A percentile compares a stretch with the other conserved stretches of the same genome.
phyloP scores from a whole-genome alignment of 1,140 invertebrate species.

The Colletes latitarsis region DNA sequence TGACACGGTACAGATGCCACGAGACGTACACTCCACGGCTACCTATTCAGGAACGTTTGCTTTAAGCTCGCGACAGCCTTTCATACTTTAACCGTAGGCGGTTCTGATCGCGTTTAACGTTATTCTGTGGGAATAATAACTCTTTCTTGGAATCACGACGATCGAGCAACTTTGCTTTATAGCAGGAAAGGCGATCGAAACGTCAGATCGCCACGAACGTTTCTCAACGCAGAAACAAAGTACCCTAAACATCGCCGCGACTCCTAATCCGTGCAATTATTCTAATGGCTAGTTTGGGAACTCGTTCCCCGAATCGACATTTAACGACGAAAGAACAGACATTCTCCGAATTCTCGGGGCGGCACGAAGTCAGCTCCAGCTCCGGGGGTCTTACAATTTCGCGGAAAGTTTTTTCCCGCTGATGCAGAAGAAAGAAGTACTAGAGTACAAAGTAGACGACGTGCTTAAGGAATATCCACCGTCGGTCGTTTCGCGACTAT shows the following conservation, averaged over 20 bases:
- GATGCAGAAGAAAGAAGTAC: conserved; percentile 23
- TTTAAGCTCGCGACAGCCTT: conserved; percentile 36
- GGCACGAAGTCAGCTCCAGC: conserved; percentile 3
- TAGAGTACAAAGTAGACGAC: conserved; percentile 35
- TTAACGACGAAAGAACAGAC: background rate
- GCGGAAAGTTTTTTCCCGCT: conserved; percentile 16
- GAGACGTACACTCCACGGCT: background rate
- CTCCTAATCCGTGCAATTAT: too few species aligned
- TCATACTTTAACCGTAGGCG: conserved; percentile 16
- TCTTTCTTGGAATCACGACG: too few species aligned
- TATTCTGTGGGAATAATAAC: background rate
- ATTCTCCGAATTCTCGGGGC: conserved; percentile 17
- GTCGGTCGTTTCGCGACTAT: conserved; percentile 32
- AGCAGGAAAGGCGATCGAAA: too few species aligned
- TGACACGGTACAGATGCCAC: conserved; percentile 11
- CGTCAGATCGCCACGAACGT: too few species aligned
- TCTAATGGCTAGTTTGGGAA: too few species aligned
- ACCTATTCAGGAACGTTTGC: conserved; percentile 1
- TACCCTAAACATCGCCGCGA: background rate
- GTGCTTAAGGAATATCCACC: conserved; percentile 44
- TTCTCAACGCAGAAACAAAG: too few species aligned
- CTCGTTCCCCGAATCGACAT: too few species aligned
- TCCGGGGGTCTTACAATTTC: conserved; percentile 20
- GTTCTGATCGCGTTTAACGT: background rate
- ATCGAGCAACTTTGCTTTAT: too few species aligned